Evolutionary conservation across 2,113 vertebrate species (phyloP).

Genomic region (Pongo pygmaeus): DNA sequence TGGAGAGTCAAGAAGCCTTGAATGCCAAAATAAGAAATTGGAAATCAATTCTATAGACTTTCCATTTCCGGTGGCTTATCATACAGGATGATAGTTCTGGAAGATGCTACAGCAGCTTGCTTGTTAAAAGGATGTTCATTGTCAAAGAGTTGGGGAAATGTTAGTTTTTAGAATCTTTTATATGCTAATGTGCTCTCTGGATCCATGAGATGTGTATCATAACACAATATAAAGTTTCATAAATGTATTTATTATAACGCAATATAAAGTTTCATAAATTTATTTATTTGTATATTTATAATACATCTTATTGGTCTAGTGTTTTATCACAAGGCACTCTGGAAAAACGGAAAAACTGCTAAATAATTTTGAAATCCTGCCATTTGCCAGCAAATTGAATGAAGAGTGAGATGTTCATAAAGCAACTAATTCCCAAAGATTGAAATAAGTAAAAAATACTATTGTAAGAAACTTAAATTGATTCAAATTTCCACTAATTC

Average conservation of each 20-base stretch:
- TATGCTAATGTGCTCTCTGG: neutral
- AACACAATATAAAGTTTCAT: neutral
- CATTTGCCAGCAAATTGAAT: neutral
- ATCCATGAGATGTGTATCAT: neutral
- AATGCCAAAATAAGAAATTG: neutral
- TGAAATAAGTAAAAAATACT: neutral
- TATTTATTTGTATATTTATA: neutral
- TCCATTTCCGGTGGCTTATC: neutral
- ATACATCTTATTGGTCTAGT: neutral
- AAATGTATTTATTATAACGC: neutral
- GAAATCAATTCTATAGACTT: neutral
- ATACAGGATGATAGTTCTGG: neutral
- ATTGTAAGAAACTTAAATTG: neutral
- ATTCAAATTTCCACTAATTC: slow-evolving; percentile 14
- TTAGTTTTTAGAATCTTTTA: neutral
- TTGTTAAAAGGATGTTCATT: neutral
- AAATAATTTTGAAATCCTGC: neutral
- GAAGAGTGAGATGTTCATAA: neutral
- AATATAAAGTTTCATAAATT: neutral
- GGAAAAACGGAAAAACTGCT: neutral
- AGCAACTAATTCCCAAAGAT: neutral
- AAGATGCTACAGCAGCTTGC: neutral
- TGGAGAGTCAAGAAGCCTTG: neutral
- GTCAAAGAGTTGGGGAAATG: neutral
- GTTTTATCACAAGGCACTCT: neutral